Evolutionary conservation across 2,113 vertebrate genomes (phyloP), one percentile per base, ranked within the genome.

Genomic region (Sakesphorus luctuosus): DNA sequence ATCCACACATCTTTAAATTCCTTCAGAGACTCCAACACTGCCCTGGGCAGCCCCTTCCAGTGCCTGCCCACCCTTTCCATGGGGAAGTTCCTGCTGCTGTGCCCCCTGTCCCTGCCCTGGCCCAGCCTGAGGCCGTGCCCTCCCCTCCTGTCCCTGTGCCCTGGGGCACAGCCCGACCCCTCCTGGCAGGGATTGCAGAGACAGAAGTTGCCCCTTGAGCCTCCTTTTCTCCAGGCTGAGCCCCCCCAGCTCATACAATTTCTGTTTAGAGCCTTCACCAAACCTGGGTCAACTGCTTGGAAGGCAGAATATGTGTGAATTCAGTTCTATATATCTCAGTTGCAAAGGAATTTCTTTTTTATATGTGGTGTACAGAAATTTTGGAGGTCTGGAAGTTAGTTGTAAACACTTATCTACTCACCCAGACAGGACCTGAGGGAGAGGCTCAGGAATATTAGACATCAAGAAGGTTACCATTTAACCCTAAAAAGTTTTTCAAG

Each of bases 111-210:
- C n/a, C n/a, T 87, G 4, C 10, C 3, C 1, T 71, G 66, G 29
- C 29, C 3, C 15, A 56, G 4, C 24, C 0, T 63, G 24, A 63
- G 75, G n/a, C 49, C 0, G 0, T 25, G 72, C 5, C 49, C 7
- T n/a, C 29, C 25, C 0, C 7, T 71, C 56, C 40, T 72, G 66
- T 55, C 47, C 40, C 38, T 87, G 47, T 55, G 24, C 28, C 61
- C n/a, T n/a, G 56, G 18, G 59, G 65, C 65, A 69, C 5, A 71
- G 47, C 62, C 29, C 0, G 2, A 59, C 3, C 4, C 29, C 28
- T 31, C 43, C 72, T 35, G 15, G 4, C 84, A 76, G 56, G 44
- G 49, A 18, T 6, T 87, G 29, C 23, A 47, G n/a, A 49, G 61
- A 14, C 21, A 73, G 1, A 36, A 13, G 49, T 35, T 3, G 13